Conservation (phyloP, 2,888 invertebrate species). For the Drosophila pegasa region DNA sequence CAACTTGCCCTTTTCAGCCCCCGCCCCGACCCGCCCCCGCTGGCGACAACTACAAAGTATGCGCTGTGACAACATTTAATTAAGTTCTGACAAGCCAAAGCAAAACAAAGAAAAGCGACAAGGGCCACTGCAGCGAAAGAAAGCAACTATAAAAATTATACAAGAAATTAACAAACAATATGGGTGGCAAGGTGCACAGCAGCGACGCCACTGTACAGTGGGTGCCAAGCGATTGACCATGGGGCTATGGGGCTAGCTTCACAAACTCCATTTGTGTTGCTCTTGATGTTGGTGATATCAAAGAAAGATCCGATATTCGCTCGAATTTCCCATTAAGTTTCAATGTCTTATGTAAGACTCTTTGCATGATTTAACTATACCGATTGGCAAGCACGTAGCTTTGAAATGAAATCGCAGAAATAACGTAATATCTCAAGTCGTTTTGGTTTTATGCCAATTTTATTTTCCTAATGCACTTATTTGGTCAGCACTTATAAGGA, state of each 20-base stretch:
- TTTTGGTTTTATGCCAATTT: not conserved
- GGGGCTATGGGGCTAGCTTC: too few relatives aligned
- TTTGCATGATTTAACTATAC: not conserved
- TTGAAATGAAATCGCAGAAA: not conserved
- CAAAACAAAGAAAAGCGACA: slow-evolving; percentile 32
- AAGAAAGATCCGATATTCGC: too few relatives aligned
- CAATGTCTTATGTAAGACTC: not conserved
- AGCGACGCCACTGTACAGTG: slow-evolving; percentile 7
- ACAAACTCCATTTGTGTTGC: too few relatives aligned
- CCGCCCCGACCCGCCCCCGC: not conserved
- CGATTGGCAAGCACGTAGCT: not conserved
- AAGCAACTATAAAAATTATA: slow-evolving; percentile 69
- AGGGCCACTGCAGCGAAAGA: slow-evolving; percentile 44
- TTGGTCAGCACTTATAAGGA: not conserved
- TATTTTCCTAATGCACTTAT: not conserved
- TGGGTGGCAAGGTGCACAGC: slow-evolving; percentile 14
- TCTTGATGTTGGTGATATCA: too few relatives aligned
- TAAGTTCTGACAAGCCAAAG: slow-evolving; percentile 71
- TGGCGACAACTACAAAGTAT: slow-evolving; percentile 67
- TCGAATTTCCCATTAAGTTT: too few relatives aligned
- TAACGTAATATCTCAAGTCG: not conserved
- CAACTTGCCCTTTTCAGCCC: slow-evolving; percentile 37
- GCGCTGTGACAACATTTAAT: slow-evolving; percentile 79
- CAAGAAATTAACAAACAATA: slow-evolving; percentile 71
- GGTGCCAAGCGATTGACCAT: not conserved